phyloP scores from a whole-genome alignment of 1,140 invertebrate species.

The Acromyrmex charruanus region DNA sequence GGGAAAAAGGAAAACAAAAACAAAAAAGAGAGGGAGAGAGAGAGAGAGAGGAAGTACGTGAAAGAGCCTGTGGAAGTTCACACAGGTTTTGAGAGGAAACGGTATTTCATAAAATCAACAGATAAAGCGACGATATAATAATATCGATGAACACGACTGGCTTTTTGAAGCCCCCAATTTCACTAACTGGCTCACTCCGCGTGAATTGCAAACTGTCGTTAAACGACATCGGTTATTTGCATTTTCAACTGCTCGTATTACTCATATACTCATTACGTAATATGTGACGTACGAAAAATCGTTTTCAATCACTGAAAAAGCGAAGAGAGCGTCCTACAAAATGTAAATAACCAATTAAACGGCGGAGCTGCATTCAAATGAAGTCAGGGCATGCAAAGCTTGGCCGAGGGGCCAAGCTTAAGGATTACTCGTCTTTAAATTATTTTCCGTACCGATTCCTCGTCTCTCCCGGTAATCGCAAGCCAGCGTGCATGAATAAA shows the following conservation, averaged over 20 bases:
- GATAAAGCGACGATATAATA: constrained; percentile 29
- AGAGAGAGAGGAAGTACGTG: neutral
- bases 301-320: constrained; percentile 13
- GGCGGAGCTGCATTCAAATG: constrained; percentile 44
- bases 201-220: constrained; percentile 48
- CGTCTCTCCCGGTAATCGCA: constrained; percentile 40
- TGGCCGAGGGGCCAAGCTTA: constrained; percentile 32
- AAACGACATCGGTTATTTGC: constrained; percentile 31
- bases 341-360: constrained; percentile 63
- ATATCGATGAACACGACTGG: constrained; percentile 55
- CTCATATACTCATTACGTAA: constrained; percentile 7
- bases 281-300: constrained; percentile 27
- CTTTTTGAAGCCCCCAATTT: constrained; percentile 34
- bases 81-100: constrained; percentile 35
- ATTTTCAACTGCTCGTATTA: constrained; percentile 27
- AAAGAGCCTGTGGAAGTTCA: constrained; percentile 26
- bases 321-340: neutral
- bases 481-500: constrained; percentile 57
- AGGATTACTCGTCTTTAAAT: constrained; percentile 60
- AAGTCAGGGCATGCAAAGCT: constrained; percentile 40
- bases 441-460: constrained; percentile 54
- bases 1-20: neutral
- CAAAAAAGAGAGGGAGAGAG: neutral
- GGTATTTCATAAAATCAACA: constrained; percentile 54
- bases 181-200: constrained; percentile 29